These are phyloP conservation scores for Calyptommatus sinebrachiatus DNA, from an alignment of 2,113 vertebrate species.

Conservation along the genomic window DNA sequence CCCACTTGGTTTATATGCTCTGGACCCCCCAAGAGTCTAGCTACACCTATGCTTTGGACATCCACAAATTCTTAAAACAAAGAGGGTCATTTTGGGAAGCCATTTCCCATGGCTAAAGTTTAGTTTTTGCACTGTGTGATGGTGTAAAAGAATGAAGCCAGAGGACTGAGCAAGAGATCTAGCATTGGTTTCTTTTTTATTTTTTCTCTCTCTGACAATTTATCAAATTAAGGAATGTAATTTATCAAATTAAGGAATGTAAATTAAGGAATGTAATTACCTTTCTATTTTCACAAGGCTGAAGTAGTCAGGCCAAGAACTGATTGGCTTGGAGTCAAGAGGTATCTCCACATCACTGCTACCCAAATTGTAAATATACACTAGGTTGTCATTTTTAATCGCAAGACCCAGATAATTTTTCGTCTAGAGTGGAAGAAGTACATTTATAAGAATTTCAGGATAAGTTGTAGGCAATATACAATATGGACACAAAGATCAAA, in stretches of 20 bases:
- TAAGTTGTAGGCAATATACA: not conserved
- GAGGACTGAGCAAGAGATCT: too few relatives aligned
- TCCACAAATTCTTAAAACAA: too few relatives aligned
- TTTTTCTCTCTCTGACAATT: not conserved
- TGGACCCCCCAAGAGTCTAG: too few relatives aligned
- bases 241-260: not conserved
- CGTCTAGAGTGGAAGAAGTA: constrained; percentile 73
- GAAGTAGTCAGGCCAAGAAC: constrained; percentile 93
- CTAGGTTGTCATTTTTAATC: constrained; percentile 94
- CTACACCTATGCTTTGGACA: too few relatives aligned
- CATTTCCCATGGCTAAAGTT: too few relatives aligned
- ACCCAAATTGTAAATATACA: constrained; percentile 91
- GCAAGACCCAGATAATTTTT: constrained; percentile 91
- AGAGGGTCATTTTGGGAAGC: too few relatives aligned
- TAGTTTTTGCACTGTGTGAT: too few relatives aligned
- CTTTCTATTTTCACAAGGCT: constrained; percentile 94
- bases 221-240: too few relatives aligned
- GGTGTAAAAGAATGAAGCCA: too few relatives aligned
- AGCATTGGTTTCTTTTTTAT: not conserved
- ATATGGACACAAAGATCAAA: not conserved
- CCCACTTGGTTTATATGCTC: too few relatives aligned
- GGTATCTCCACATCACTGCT: constrained; percentile 89
- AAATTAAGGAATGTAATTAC: constrained; percentile 66
- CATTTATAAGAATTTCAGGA: not conserved
- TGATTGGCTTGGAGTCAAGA: constrained; percentile 90